These are phyloP conservation scores for Cephus cinctus DNA, from an alignment of 1,140 invertebrate genomes.

Conservation along the genomic window DNA sequence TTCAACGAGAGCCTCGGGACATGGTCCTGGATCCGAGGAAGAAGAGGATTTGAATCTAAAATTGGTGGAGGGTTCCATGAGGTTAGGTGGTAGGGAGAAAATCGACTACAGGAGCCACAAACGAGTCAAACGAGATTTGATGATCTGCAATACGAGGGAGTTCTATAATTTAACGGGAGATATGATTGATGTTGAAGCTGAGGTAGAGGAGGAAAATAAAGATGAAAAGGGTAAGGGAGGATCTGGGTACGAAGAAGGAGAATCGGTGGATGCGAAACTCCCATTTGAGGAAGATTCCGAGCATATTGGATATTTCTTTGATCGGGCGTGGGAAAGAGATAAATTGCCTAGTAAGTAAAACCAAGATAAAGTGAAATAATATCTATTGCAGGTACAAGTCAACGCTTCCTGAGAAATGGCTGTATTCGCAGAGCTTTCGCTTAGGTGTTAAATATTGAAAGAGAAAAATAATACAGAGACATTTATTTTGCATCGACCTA, in stretches of 20 bases:
- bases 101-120: constrained; percentile 3
- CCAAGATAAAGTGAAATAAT: too few relatives aligned
- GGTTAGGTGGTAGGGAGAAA: constrained; percentile 4
- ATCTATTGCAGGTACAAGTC: constrained; percentile 11
- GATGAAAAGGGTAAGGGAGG: constrained; percentile 15
- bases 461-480: too few relatives aligned
- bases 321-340: constrained; percentile 48
- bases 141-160: constrained; percentile 12
- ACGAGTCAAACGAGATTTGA: constrained; percentile 19
- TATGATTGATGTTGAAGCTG: constrained; percentile 36
- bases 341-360: constrained; percentile 38
- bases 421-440: too few relatives aligned
- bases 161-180: constrained; percentile 57
- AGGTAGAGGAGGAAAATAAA: constrained; percentile 19
- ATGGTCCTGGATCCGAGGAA: not conserved
- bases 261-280: constrained; percentile 3
- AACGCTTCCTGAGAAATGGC: constrained; percentile 2
- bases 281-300: constrained; percentile 32
- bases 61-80: constrained; percentile 19
- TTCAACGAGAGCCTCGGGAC: not conserved
- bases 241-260: constrained; percentile 8
- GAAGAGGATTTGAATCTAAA: constrained; percentile 1
- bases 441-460: too few relatives aligned
- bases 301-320: constrained; percentile 53
- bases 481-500: too few relatives aligned